Conservation (phyloP, 1,140 invertebrate genomes). For the Himalopsyche phryganea region DNA sequence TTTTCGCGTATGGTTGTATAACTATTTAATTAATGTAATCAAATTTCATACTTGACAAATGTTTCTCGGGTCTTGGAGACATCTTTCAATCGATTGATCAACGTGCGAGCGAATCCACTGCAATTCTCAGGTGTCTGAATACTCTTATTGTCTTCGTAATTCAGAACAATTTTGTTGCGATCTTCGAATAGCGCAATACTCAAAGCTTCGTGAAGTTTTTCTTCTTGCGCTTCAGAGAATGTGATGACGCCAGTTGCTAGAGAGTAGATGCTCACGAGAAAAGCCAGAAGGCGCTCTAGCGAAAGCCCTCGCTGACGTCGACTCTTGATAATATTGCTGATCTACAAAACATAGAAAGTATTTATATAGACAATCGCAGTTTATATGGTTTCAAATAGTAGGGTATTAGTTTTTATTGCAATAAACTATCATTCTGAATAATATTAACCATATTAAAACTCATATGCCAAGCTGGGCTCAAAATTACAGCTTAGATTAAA, state of each 20-base stretch:
- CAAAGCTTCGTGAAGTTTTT: constrained; percentile 52
- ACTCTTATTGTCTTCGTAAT: constrained; percentile 33
- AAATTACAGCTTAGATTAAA: too few relatives aligned
- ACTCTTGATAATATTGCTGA: constrained; percentile 57
- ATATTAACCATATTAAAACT: too few relatives aligned
- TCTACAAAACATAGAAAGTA: constrained; percentile 43
- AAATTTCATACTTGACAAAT: constrained; percentile 41
- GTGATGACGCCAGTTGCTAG: constrained; percentile 57
- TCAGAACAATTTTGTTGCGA: constrained; percentile 39
- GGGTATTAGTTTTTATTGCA: too few relatives aligned
- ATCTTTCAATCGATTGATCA: constrained; percentile 42
- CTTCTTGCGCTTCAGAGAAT: constrained; percentile 55
- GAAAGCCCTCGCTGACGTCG: constrained; percentile 53
- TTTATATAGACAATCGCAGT: too few relatives aligned
- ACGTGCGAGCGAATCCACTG: constrained; percentile 37
- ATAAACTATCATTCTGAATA: too few relatives aligned
- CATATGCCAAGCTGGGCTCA: too few relatives aligned
- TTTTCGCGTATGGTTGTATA: too few relatives aligned
- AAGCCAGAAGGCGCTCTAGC: constrained; percentile 58
- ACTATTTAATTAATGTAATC: too few relatives aligned
- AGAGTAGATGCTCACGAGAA: constrained; percentile 62
- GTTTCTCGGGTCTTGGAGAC: constrained; percentile 43
- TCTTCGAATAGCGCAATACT: constrained; percentile 61
- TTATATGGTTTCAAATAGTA: too few relatives aligned
- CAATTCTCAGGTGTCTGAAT: constrained; percentile 40